phyloP scores from a whole-genome alignment of 2,888 invertebrate genomes.

The Stenoptilia bipunctidactyla region DNA sequence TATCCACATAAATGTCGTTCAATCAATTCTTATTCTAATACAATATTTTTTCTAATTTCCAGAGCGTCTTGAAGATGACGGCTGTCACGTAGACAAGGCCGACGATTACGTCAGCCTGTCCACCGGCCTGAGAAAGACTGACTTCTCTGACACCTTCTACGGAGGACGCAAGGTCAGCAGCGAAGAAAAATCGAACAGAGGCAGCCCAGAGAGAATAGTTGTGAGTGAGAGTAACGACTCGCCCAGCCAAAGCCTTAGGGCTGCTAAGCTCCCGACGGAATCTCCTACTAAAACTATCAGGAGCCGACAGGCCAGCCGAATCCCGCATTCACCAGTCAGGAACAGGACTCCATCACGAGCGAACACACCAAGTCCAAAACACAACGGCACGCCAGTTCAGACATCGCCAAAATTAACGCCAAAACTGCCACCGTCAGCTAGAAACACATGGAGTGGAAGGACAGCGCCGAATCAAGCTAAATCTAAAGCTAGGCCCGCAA shows the following conservation, averaged over 20 bases:
- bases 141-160: slow-evolving; percentile 75
- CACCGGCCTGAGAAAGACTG: slow-evolving; percentile 79
- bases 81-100: slow-evolving; percentile 47
- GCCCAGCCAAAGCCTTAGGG: slow-evolving; percentile 51
- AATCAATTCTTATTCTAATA: no score
- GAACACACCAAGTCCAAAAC: slow-evolving; percentile 60
- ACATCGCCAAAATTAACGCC: slow-evolving; percentile 55
- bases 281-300: slow-evolving; percentile 50
- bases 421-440: slow-evolving; percentile 56
- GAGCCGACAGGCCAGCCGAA: slow-evolving; percentile 53
- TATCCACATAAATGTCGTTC: no score
- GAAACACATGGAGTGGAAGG: slow-evolving; percentile 84
- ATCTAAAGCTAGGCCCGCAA: slow-evolving; percentile 44
- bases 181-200: slow-evolving; percentile 48
- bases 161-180: slow-evolving; percentile 58
- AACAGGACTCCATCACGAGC: slow-evolving; percentile 41
- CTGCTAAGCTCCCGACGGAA: slow-evolving; percentile 42
- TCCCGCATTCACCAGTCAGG: slow-evolving; percentile 59
- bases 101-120: slow-evolving; percentile 76
- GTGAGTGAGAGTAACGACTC: slow-evolving; percentile 48
- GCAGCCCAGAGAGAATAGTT: slow-evolving; percentile 55
- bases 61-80: slow-evolving; percentile 76
- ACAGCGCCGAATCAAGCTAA: slow-evolving; percentile 50
- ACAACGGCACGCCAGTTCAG: slow-evolving; percentile 35
- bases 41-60: slow-evolving; percentile 24